Percentiles rank a stretch among this genome's conserved stretches.
Evolutionary conservation across 2,797 vertebrate genomes (phyloP).

Genomic region (Xenops minutus): DNA sequence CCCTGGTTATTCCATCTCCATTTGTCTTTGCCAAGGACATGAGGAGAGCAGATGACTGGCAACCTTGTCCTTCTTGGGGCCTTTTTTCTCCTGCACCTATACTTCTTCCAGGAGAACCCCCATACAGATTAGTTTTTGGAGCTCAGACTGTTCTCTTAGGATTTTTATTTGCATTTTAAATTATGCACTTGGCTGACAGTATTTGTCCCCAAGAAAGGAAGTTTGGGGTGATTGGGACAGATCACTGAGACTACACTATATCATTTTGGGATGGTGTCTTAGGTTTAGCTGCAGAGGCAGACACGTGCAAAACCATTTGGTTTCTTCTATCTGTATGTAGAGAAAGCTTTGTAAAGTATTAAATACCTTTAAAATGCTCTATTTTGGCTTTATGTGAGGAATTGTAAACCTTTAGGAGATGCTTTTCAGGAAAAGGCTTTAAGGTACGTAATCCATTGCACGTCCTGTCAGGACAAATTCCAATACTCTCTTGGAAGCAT

Average conservation of each 20-base stretch:
- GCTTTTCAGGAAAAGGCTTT: neutral
- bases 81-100: neutral
- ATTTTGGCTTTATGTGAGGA: neutral
- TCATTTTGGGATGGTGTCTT: neutral
- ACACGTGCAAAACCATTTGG: neutral
- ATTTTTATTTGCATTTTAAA: neutral
- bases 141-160: neutral
- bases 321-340: neutral
- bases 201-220: neutral
- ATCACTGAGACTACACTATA: neutral
- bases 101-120: too few species aligned
- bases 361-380: neutral
- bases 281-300: neutral
- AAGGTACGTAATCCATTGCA: neutral
- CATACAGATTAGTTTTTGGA: neutral
- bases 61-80: neutral
- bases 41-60: neutral
- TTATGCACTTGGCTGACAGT: neutral
- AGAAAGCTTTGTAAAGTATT: neutral
- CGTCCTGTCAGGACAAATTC: neutral
- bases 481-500: neutral
- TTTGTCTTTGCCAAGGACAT: neutral
- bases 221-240: neutral
- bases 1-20: neutral
- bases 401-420: neutral